Conservation (phyloP, 2,888 invertebrate species). For the Scaptomyza parva region DNA sequence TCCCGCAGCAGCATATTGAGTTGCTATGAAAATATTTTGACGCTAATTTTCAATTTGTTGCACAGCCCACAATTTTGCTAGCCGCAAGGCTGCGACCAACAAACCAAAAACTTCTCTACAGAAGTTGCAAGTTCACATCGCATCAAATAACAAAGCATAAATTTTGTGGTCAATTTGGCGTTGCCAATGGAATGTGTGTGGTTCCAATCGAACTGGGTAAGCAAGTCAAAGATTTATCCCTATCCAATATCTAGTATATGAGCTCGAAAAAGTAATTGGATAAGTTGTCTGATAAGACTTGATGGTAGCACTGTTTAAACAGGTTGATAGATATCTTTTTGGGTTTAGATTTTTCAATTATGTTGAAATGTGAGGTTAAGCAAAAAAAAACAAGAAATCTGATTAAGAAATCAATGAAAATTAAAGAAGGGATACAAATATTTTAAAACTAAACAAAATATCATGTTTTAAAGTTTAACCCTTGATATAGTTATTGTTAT, state of each 20-base stretch:
- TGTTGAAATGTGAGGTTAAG: not conserved
- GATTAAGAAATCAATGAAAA: no score
- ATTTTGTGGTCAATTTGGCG: slow-evolving; percentile 51
- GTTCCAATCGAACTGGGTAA: slow-evolving; percentile 22
- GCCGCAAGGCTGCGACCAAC: slow-evolving; percentile 39
- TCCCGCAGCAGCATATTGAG: slow-evolving; percentile 41
- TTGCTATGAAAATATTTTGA: slow-evolving; percentile 65
- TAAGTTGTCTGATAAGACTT: slow-evolving; percentile 1
- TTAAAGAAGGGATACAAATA: not conserved
- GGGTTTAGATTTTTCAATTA: not conserved
- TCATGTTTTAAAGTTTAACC: not conserved
- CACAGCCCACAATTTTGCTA: slow-evolving; percentile 41
- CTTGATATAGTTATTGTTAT: no score
- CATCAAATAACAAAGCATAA: slow-evolving; percentile 35
- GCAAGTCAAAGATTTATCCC: slow-evolving; percentile 8
- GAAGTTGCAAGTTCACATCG: slow-evolving; percentile 54
- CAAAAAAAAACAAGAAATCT: not conserved
- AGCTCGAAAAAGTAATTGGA: not conserved
- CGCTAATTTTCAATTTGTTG: slow-evolving; percentile 75
- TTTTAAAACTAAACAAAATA: not conserved
- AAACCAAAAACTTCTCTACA: slow-evolving; percentile 5
- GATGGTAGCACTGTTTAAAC: not conserved
- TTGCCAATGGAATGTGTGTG: slow-evolving; percentile 40
- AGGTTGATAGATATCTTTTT: slow-evolving; percentile 7
- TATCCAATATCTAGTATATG: not conserved